Conservation (phyloP, 2,113 vertebrate species). For the Rana temporaria region DNA sequence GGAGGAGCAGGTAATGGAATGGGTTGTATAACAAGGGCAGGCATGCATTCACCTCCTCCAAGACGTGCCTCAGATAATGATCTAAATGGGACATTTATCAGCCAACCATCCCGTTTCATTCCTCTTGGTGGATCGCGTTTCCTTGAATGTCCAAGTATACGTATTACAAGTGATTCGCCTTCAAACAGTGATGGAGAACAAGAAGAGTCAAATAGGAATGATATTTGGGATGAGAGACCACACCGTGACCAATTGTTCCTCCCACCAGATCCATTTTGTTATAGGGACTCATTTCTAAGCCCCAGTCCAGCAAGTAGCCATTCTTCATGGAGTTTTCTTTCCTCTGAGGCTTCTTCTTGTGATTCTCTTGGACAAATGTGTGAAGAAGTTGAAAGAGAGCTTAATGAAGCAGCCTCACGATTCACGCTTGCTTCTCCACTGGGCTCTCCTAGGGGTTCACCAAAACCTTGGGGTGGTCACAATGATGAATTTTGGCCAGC, state of each 20-base stretch:
- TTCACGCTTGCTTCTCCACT: constrained; percentile 79
- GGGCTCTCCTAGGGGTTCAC: constrained; percentile 69
- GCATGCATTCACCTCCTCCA: constrained; percentile 92
- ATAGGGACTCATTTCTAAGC: constrained; percentile 88
- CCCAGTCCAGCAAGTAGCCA: constrained; percentile 89
- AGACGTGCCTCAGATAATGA: constrained; percentile 78
- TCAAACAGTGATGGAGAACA: constrained; percentile 59
- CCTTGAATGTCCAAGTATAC: constrained; percentile 91
- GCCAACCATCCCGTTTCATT: constrained; percentile 85
- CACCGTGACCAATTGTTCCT: constrained; percentile 82
- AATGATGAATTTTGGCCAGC: constrained; percentile 60
- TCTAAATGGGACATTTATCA: constrained; percentile 87
- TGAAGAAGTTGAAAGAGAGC: constrained; percentile 85
- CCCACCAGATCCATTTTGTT: constrained; percentile 83
- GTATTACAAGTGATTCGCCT: constrained; percentile 91
- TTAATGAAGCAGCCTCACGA: constrained; percentile 80
- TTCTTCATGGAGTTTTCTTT: constrained; percentile 86
- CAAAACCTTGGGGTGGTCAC: constrained; percentile 65
- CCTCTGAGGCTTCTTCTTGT: constrained; percentile 83
- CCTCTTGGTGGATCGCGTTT: constrained; percentile 80
- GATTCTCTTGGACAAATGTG: constrained; percentile 83
- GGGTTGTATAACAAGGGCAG: constrained; percentile 74
- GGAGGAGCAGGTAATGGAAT: constrained; percentile 45
- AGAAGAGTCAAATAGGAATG: constrained; percentile 60
- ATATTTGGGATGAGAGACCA: constrained; percentile 75